Percentiles rank a stretch among this genome's conserved stretches.
Evolutionary conservation across 2,113 vertebrate species (phyloP).

Genomic region (Xerus inauris): DNA sequence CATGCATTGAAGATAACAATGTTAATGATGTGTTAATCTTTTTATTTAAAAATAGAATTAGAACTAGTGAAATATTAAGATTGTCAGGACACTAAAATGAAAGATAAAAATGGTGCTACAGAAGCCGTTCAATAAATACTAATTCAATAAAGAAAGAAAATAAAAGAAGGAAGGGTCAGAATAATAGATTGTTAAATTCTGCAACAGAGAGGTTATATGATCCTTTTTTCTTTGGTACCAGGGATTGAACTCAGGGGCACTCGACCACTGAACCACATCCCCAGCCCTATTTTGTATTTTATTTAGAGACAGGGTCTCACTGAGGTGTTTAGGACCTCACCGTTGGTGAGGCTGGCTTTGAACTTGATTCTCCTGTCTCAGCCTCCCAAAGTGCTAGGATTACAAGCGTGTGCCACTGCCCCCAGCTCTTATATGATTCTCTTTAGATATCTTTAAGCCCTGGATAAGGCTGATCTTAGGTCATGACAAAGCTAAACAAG

Average conservation of each 20-base stretch:
- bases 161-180: neutral
- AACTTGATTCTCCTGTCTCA: too few species aligned
- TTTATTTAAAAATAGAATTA: constrained; percentile 49
- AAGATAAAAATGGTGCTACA: constrained; percentile 39
- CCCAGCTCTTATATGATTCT: too few species aligned
- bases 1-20: neutral
- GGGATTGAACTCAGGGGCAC: too few species aligned
- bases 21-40: constrained; percentile 21
- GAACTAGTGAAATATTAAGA: constrained; percentile 4
- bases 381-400: too few species aligned
- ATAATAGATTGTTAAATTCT: neutral
- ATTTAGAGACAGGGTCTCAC: too few species aligned
- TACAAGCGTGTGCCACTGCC: too few species aligned
- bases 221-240: too few species aligned
- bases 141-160: constrained; percentile 13
- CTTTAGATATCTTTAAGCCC: constrained; percentile 21
- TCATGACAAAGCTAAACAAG: constrained; percentile 41
- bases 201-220: constrained; percentile 1
- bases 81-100: constrained; percentile 34
- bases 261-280: too few species aligned
- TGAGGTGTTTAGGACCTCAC: too few species aligned
- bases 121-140: neutral
- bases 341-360: too few species aligned
- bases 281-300: too few species aligned
- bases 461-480: neutral